A percentile compares a stretch with the other conserved stretches of the same genome.
Conservation (phyloP, 2,888 invertebrate genomes). For the Eupithecia subfuscata region DNA sequence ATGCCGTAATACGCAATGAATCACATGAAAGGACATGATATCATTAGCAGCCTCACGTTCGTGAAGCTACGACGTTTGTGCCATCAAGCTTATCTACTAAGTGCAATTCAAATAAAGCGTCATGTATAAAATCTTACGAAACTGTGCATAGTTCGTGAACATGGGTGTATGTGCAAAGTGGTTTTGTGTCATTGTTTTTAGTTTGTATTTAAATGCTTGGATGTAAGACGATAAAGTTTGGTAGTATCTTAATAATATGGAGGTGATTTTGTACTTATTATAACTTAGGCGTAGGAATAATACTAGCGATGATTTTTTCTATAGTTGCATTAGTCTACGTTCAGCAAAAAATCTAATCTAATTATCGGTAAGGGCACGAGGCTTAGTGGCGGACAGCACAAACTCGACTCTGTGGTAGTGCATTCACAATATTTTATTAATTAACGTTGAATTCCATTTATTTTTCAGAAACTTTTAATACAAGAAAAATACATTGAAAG, state of each 20-base stretch:
- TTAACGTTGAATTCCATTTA: conserved; percentile 6
- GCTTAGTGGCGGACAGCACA: conserved; percentile 65
- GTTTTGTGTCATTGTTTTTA: background rate
- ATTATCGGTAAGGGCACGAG: conserved; percentile 61
- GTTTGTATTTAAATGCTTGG: conserved; percentile 11
- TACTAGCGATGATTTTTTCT: conserved; percentile 42
- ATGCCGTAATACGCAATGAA: conserved; percentile 63
- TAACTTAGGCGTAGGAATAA: conserved; percentile 15
- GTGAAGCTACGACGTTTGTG: conserved; percentile 65
- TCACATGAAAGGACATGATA: conserved; percentile 72
- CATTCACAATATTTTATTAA: conserved; percentile 61
- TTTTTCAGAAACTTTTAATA: conserved; percentile 1
- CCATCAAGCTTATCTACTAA: conserved; percentile 65
- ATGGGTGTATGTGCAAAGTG: conserved; percentile 23
- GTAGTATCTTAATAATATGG: conserved; percentile 6
- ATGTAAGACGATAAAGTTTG: conserved; percentile 1
- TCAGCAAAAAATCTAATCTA: conserved; percentile 55
- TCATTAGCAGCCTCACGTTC: conserved; percentile 66
- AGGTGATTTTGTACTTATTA: conserved; percentile 8
- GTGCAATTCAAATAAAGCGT: conserved; percentile 69
- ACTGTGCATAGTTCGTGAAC: conserved; percentile 30
- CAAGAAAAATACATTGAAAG: background rate
- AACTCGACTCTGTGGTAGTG: conserved; percentile 59
- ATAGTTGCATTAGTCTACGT: conserved; percentile 62
- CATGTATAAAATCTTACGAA: conserved; percentile 43